Conservation (phyloP, 2,797 vertebrate species). For the Halcyon badia region DNA sequence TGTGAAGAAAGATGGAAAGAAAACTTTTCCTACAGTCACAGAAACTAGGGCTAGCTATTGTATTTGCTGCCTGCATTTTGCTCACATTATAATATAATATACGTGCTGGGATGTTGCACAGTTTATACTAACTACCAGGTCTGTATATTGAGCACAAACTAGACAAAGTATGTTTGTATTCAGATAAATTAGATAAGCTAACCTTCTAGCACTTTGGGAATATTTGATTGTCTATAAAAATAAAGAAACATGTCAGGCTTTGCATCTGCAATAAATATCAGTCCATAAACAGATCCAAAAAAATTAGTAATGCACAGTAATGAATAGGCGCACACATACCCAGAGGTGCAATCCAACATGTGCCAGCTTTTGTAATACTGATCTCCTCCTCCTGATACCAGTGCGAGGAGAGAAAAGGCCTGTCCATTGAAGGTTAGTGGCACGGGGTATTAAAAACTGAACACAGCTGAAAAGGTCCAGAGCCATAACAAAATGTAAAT, state of each 20-base stretch:
- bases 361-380: not conserved
- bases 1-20: not conserved
- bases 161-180: not conserved
- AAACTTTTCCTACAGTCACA: not conserved
- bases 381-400: not conserved
- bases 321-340: not conserved
- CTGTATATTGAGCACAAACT: not conserved
- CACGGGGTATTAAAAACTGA: not conserved
- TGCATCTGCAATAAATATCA: not conserved
- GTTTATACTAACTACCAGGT: not conserved
- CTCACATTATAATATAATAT: not conserved
- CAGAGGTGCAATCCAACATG: not conserved
- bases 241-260: not conserved
- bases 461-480: not conserved
- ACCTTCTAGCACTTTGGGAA: not conserved
- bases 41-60: not conserved
- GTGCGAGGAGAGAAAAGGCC: not conserved
- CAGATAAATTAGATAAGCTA: not conserved
- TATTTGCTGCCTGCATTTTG: not conserved
- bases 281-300: not conserved
- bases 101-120: not conserved
- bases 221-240: not conserved
- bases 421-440: not conserved
- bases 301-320: not conserved
- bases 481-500: not conserved